Percentiles rank a stretch among this genome's conserved stretches.
Evolutionary conservation across 2,888 invertebrate genomes (phyloP).

Genomic region (Rhyacophila evoluta): DNA sequence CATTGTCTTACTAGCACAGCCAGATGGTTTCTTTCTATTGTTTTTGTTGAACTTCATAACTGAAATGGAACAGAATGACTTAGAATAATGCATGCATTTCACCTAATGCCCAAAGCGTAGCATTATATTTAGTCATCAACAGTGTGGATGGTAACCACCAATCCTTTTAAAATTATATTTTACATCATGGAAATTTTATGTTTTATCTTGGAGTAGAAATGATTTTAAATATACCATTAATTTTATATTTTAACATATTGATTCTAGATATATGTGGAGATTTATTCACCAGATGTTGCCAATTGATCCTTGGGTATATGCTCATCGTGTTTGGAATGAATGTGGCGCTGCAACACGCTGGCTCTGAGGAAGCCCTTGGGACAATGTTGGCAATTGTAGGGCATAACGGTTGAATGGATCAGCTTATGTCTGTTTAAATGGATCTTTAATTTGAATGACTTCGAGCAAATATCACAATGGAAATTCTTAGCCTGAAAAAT

Average conservation of each 20-base stretch:
- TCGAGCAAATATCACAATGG: slow-evolving; percentile 44
- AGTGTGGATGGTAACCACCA: too few relatives aligned
- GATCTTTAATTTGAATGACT: slow-evolving; percentile 47
- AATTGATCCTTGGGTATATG: slow-evolving; percentile 39
- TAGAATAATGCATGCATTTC: too few relatives aligned
- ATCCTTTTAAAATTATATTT: too few relatives aligned
- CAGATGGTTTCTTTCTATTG: slow-evolving; percentile 17
- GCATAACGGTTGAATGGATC: slow-evolving; percentile 32
- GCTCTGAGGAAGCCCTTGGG: slow-evolving; percentile 45
- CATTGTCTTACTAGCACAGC: slow-evolving; percentile 1
- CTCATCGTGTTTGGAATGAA: slow-evolving; percentile 46
- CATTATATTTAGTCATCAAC: too few relatives aligned
- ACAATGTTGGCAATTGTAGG: slow-evolving; percentile 47
- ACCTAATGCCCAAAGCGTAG: too few relatives aligned
- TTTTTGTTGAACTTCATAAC: slow-evolving; percentile 35
- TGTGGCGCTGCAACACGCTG: slow-evolving; percentile 43
- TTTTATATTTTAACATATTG: too few relatives aligned
- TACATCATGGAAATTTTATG: too few relatives aligned
- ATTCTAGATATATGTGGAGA: too few relatives aligned
- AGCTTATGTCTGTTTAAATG: slow-evolving; percentile 46
- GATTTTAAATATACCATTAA: too few relatives aligned
- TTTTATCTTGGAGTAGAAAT: too few relatives aligned
- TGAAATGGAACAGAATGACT: slow-evolving; percentile 30
- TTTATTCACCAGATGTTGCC: not conserved
- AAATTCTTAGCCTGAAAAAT: slow-evolving; percentile 44